phyloP scores from a whole-genome alignment of 2,797 vertebrate species.

The Rhinoraja longicauda region DNA sequence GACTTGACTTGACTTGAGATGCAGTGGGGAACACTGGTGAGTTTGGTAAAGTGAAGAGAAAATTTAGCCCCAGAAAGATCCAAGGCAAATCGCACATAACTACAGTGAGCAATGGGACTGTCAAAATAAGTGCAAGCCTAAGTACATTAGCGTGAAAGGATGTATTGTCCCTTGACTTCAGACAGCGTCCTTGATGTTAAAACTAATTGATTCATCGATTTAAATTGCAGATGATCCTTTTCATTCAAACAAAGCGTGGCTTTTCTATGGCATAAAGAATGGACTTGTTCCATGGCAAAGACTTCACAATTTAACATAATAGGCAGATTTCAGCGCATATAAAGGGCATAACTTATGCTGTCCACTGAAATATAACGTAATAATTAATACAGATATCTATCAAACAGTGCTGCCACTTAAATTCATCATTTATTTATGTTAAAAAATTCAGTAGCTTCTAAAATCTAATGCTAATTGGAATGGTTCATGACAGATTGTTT shows the following conservation, averaged over 20 bases:
- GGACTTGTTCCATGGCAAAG: neutral
- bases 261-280: neutral
- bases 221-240: neutral
- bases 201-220: constrained; percentile 1
- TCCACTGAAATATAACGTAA: neutral
- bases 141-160: neutral
- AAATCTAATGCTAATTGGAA: neutral
- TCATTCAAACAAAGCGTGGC: neutral
- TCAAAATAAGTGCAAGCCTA: neutral
- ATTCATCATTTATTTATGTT: neutral
- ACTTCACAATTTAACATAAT: neutral
- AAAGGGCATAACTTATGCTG: neutral
- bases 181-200: neutral
- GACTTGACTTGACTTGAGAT: too few relatives aligned
- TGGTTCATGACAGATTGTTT: neutral
- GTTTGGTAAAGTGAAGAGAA: neutral
- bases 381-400: neutral
- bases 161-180: neutral
- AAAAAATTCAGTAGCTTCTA: neutral
- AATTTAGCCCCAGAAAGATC: neutral
- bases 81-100: neutral
- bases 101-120: neutral
- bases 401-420: neutral
- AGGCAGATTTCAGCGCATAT: neutral
- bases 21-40: neutral